These are phyloP conservation scores for Notiomystis cincta DNA, from an alignment of 2,113 vertebrate species.

Conservation along the genomic window DNA sequence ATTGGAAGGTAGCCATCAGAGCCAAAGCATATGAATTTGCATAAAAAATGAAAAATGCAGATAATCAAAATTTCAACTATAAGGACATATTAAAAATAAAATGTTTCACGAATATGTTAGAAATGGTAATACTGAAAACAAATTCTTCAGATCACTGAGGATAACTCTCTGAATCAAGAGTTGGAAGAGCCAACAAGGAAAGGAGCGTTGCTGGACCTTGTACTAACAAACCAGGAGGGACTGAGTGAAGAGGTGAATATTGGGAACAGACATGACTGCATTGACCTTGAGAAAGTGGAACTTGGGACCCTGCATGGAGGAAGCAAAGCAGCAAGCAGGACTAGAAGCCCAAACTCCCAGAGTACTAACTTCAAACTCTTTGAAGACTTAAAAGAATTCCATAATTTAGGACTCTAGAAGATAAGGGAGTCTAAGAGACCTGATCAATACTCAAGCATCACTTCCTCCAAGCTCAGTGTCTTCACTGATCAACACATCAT, in stretches of 20 bases:
- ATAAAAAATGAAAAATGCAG: background rate
- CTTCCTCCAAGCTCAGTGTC: background rate
- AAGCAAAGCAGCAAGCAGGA: background rate
- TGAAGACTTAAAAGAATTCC: background rate
- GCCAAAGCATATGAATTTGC: fast-evolving
- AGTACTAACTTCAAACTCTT: background rate
- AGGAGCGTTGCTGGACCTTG: background rate
- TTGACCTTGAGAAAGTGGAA: background rate
- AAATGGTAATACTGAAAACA: background rate
- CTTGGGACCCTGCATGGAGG: background rate
- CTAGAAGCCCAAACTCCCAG: background rate
- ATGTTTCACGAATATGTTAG: background rate
- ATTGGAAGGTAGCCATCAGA: background rate
- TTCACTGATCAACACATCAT: no score
- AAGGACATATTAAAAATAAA: background rate
- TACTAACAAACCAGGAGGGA: background rate
- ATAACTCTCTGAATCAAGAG: background rate
- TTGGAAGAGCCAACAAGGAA: background rate
- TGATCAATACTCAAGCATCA: background rate
- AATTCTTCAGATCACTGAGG: background rate
- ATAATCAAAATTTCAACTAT: background rate
- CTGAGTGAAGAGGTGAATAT: background rate
- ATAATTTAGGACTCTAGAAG: background rate
- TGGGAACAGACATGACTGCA: background rate
- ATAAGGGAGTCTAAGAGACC: background rate